Evolutionary conservation across 2,113 vertebrate species (phyloP).

Genomic region (Cinclus cinclus): DNA sequence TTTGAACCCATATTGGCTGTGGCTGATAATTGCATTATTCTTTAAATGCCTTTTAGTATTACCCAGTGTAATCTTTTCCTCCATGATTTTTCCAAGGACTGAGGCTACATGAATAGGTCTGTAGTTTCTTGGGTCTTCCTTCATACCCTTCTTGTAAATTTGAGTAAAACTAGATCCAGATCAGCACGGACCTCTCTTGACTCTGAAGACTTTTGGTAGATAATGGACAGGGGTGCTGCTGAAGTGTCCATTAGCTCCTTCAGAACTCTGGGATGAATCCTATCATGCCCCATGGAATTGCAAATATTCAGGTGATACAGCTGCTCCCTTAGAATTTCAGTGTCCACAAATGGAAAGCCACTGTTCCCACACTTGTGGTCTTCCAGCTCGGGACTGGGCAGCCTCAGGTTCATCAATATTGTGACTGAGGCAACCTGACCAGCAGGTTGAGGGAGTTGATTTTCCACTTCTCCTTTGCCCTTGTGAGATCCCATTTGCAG

Average conservation of each 20-base stretch:
- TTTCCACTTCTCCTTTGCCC: accelerated
- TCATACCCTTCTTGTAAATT: not conserved
- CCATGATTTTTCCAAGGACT: not conserved
- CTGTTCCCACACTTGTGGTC: not conserved
- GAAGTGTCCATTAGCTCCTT: not conserved
- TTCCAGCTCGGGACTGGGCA: accelerated
- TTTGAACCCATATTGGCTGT: not conserved
- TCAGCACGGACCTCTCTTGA: not conserved
- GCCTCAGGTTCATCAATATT: not conserved
- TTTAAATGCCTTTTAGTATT: not conserved
- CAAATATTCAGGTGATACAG: not conserved
- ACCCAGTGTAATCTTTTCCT: not conserved
- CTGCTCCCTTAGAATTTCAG: not conserved
- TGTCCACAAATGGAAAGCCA: not conserved
- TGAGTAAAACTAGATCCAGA: not conserved
- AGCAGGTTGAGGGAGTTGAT: not conserved
- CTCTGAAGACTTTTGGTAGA: not conserved
- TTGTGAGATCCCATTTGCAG: not conserved
- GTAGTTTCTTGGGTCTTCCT: not conserved
- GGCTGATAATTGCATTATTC: not conserved
- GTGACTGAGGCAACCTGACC: not conserved
- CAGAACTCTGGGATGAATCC: not conserved
- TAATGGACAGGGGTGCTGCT: not conserved
- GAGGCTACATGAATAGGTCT: not conserved
- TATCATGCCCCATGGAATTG: not conserved